These are phyloP conservation scores for Dromococcyx pavoninus DNA, from an alignment of 2,797 vertebrate species.

Conservation along the genomic window DNA sequence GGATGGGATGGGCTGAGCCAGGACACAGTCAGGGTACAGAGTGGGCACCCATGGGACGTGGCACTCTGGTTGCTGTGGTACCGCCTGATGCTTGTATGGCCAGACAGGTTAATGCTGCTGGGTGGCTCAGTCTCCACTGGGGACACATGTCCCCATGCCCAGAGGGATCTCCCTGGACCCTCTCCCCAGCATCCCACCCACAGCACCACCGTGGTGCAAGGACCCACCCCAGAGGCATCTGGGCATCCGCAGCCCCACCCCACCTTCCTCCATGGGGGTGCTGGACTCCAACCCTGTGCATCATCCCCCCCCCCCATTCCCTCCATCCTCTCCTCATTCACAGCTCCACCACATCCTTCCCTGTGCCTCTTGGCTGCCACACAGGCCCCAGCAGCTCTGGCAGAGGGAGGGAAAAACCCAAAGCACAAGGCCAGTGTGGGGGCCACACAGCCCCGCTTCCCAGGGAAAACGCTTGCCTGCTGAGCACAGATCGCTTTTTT, in stretches of 20 bases:
- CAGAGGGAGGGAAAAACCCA: background rate
- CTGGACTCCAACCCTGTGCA: background rate
- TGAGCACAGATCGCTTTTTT: background rate
- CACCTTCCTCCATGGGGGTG: background rate
- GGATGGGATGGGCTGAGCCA: background rate
- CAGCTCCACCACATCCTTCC: background rate
- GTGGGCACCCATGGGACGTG: background rate
- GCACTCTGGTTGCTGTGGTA: background rate
- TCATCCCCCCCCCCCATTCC: background rate
- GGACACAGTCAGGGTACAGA: accelerated
- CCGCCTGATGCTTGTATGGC: accelerated
- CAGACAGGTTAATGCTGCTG: background rate
- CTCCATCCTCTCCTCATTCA: background rate
- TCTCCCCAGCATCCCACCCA: background rate
- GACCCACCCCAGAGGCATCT: background rate
- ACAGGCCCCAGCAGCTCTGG: background rate
- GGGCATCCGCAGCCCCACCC: background rate
- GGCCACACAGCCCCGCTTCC: background rate
- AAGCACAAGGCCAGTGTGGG: accelerated
- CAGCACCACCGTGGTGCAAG: too few relatives aligned
- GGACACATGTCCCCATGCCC: accelerated
- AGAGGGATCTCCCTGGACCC: background rate
- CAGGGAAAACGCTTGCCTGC: background rate
- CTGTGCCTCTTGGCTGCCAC: background rate
- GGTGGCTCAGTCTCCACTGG: accelerated